phyloP scores from a whole-genome alignment of 2,888 invertebrate genomes.

The Augochlorella aurata region DNA sequence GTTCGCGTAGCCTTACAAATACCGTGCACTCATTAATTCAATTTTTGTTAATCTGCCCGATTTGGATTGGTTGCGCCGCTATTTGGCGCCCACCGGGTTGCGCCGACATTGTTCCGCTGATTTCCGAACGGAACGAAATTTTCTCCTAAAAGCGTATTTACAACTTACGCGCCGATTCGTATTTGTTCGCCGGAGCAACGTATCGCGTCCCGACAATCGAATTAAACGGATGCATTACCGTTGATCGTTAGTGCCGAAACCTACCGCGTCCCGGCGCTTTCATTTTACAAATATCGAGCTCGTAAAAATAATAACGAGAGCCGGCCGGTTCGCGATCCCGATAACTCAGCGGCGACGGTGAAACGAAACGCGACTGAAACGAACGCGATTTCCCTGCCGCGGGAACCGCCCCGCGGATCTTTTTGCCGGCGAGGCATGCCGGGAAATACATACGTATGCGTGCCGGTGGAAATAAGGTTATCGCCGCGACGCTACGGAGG shows the following conservation, averaged over 20 bases:
- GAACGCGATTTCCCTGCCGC: too few relatives aligned
- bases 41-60: neutral
- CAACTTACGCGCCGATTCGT: neutral
- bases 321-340: too few relatives aligned
- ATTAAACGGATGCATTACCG: neutral
- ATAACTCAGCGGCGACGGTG: neutral
- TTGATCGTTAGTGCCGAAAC: neutral
- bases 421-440: neutral
- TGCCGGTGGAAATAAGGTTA: slow-evolving; percentile 5
- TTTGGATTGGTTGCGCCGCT: neutral
- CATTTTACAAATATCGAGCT: neutral
- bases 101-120: neutral
- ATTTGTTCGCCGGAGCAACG: neutral
- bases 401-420: neutral
- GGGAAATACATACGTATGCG: neutral
- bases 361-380: neutral
- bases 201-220: neutral
- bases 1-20: neutral
- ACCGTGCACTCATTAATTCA: neutral
- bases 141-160: neutral
- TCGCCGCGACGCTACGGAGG: neutral
- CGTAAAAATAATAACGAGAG: neutral
- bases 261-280: neutral
- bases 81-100: neutral
- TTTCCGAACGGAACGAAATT: neutral